Conservation (phyloP, 2,113 vertebrate species). For the Triplophysa rosa region DNA sequence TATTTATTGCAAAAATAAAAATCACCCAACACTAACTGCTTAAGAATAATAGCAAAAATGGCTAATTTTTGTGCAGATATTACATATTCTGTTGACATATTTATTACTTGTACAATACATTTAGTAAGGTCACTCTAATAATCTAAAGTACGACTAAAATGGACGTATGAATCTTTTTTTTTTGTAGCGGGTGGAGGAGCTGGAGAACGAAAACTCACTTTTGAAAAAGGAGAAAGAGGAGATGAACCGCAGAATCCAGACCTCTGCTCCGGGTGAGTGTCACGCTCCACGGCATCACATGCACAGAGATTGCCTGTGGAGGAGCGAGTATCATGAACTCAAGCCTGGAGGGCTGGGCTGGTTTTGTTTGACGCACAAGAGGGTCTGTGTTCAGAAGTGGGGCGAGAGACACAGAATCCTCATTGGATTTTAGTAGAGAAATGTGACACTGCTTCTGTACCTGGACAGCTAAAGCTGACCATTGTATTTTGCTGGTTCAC, state of each 20-base stretch:
- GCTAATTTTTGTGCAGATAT: too few species aligned
- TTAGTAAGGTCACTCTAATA: not conserved
- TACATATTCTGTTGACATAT: too few species aligned
- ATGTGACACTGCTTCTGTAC: slow-evolving; percentile 32
- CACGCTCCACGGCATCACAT: not conserved
- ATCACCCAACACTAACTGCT: too few species aligned
- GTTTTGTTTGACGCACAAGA: slow-evolving; percentile 52
- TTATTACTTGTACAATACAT: not conserved
- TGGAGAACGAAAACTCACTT: slow-evolving; percentile 85
- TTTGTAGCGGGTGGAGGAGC: slow-evolving; percentile 82
- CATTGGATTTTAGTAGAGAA: slow-evolving; percentile 51
- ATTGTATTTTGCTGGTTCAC: slow-evolving; percentile 37
- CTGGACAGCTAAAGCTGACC: slow-evolving; percentile 22
- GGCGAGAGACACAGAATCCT: slow-evolving; percentile 28
- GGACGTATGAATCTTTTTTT: not conserved
- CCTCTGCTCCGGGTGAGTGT: slow-evolving; percentile 75
- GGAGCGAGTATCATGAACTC: not conserved
- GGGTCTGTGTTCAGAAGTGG: slow-evolving; percentile 55
- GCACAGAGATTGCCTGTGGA: slow-evolving; percentile 11
- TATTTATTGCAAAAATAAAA: too few species aligned
- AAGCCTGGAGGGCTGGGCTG: slow-evolving; percentile 40
- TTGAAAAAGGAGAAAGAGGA: slow-evolving; percentile 91
- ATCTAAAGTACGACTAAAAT: not conserved
- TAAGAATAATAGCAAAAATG: too few species aligned
- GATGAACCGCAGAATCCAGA: slow-evolving; percentile 80